Evolutionary conservation across 2,797 vertebrate species (phyloP).

Genomic region (Peromyscus aztecus): DNA sequence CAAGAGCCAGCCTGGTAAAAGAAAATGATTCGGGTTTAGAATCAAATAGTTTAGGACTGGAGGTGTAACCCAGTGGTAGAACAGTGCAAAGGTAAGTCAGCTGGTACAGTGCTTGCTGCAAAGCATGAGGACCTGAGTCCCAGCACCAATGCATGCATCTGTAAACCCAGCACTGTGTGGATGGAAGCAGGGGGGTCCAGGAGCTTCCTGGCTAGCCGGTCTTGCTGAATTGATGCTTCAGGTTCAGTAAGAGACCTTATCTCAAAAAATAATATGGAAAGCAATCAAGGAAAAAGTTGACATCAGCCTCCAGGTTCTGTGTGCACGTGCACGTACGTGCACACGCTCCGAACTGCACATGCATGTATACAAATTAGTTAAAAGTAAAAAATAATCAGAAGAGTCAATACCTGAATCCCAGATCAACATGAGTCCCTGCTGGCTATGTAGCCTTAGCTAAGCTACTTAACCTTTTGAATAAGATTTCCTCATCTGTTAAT

Average conservation of each 20-base stretch:
- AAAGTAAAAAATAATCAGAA: background rate
- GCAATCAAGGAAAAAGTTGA: background rate
- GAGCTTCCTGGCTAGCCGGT: background rate
- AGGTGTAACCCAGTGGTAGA: background rate
- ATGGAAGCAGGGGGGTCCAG: background rate
- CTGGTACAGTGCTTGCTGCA: background rate
- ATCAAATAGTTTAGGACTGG: background rate
- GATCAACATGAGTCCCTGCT: background rate
- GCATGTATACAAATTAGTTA: background rate
- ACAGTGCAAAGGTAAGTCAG: background rate
- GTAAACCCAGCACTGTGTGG: background rate
- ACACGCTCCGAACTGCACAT: background rate
- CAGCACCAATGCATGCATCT: background rate
- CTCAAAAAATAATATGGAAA: background rate
- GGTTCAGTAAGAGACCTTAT: background rate
- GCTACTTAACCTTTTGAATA: constrained; percentile 4
- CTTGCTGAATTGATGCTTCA: background rate
- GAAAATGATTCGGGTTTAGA: background rate
- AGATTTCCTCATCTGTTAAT: constrained; percentile 27
- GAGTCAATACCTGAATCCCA: background rate
- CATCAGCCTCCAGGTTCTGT: background rate
- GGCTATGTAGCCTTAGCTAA: background rate
- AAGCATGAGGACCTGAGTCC: background rate
- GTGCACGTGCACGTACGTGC: background rate
- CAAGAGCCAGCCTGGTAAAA: constrained; percentile 42